Conservation (phyloP, 1,140 invertebrate species). For the Ylistrum balloti region DNA sequence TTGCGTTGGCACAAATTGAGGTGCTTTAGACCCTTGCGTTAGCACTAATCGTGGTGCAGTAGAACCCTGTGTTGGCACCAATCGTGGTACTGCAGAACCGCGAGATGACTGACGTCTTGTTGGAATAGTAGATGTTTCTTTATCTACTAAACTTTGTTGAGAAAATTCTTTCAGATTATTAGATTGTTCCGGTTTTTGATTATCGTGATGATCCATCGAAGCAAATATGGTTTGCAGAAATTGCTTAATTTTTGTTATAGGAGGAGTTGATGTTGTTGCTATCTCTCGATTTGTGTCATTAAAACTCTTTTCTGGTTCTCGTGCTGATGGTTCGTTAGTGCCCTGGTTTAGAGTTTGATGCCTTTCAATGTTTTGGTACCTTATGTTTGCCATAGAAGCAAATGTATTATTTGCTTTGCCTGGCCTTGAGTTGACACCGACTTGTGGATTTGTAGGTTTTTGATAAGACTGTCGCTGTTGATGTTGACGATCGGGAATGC, state of each 20-base stretch:
- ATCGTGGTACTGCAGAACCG: too few relatives aligned
- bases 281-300: too few relatives aligned
- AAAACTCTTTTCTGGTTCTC: too few relatives aligned
- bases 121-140: not conserved
- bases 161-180: not conserved
- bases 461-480: not conserved
- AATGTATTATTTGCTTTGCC: not conserved
- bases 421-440: not conserved
- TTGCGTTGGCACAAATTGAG: too few relatives aligned
- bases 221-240: not conserved
- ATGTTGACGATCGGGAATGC: not conserved
- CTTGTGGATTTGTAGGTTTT: not conserved
- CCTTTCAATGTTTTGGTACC: not conserved
- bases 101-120: not conserved
- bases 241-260: not conserved
- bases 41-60: too few relatives aligned
- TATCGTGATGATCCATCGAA: not conserved
- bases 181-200: not conserved
- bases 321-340: too few relatives aligned
- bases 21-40: too few relatives aligned
- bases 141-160: not conserved
- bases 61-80: too few relatives aligned
- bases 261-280: not conserved
- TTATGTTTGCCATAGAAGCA: not conserved
- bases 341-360: too few relatives aligned